Evolutionary conservation across 2,888 invertebrate genomes (phyloP), one percentile per base, ranked within the genome.

Genomic region (Gnatocerus cornutus): DNA sequence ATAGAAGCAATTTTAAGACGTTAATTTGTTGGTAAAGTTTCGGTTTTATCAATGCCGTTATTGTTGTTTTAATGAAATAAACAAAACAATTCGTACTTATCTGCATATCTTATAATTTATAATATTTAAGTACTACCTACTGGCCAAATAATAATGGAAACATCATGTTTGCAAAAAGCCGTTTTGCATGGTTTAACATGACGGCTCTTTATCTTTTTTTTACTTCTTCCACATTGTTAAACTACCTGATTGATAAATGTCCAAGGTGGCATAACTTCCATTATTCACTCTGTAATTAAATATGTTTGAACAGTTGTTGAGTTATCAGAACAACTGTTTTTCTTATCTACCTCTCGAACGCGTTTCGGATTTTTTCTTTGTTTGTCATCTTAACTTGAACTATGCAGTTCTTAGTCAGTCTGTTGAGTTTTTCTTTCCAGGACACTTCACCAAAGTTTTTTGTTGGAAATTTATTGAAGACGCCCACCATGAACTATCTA

Each of bases 401-500:
- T 14, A 43, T 29, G 41, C 30, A 43, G 13, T 27, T 9, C 43
- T 29, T 45, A 45, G 10, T 10, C 27, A 10, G 33, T 46, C 13
- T 50, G 13, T 16, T 21, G 2, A 21, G 21, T 10, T 39, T 50
- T 8, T 21, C 8, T 13, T 61, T 62, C 10, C 56, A 41, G 37
- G 33, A 10, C 13, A 8, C 37, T 53, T 53, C 12, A 9, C n/a
- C n/a, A n/a, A n/a, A n/a, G 33, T 61, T 43, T 27, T 59, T 39
- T 21, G 14, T 39, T 52, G 50, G 52, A 41, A 39, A 52, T 8
- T 16, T 8, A 13, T 10, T 58, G 37, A 46, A 33, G 21, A 33
- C 58, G 41, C 48, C n/a, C 37, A 50, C 33, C 59, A 71, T 71
- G 71, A 71, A 56, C 43, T 71, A 64, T 53, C 52, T 71, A 66